Evolutionary conservation across 2,888 invertebrate species (phyloP).

Genomic region (Ophioninae sp.): DNA sequence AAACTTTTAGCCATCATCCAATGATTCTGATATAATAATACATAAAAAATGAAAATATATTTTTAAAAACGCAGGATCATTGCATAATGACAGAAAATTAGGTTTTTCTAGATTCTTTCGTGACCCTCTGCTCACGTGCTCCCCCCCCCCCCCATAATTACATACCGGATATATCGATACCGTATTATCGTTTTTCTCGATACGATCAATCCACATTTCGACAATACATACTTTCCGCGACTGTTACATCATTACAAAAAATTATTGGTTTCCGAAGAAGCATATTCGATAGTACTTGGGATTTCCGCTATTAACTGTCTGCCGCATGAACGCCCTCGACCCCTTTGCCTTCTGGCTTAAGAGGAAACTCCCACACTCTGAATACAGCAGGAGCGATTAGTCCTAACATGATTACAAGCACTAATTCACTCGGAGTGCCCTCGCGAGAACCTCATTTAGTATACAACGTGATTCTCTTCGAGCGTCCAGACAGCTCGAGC

Average conservation of each 20-base stretch:
- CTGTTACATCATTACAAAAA: neutral
- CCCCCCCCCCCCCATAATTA: no score
- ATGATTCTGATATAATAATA: no score
- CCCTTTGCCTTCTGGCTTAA: slow-evolving; percentile 62
- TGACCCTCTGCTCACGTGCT: no score
- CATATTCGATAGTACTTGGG: slow-evolving; percentile 23
- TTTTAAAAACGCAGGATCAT: no score
- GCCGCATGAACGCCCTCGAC: slow-evolving; percentile 66
- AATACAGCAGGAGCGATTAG: slow-evolving; percentile 73
- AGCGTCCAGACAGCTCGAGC: slow-evolving; percentile 36
- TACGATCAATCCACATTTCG: no score
- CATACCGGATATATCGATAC: no score
- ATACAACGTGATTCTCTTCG: slow-evolving; percentile 42
- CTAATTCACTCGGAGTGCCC: slow-evolving; percentile 72
- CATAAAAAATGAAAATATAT: no score
- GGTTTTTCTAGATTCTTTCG: no score
- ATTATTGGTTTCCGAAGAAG: slow-evolving; percentile 10
- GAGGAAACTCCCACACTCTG: slow-evolving; percentile 64
- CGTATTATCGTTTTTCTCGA: no score
- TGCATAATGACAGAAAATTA: no score
- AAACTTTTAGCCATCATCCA: no score
- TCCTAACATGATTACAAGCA: slow-evolving; percentile 77
- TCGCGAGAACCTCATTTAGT: slow-evolving; percentile 52
- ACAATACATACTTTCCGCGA: neutral
- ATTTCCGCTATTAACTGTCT: slow-evolving; percentile 39